Conservation (phyloP, 2,113 vertebrate genomes). For the Naja naja region DNA sequence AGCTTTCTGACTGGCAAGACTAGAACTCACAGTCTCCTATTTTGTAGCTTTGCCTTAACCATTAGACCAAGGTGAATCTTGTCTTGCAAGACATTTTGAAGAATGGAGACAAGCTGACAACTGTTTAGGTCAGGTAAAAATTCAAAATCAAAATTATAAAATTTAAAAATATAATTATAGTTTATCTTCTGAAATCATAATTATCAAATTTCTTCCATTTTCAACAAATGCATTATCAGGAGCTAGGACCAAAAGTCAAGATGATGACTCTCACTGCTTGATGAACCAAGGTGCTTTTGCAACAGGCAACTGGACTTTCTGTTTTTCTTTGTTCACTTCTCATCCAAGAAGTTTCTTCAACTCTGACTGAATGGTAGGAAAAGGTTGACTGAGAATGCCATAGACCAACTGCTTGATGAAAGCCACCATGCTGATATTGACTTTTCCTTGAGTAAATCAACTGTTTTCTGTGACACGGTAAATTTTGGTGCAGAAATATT, state of each 20-base stretch:
- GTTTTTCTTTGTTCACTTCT: too few relatives aligned
- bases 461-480: neutral
- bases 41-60: neutral
- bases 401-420: neutral
- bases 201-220: neutral
- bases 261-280: neutral
- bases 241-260: neutral
- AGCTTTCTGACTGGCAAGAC: neutral
- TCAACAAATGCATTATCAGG: neutral
- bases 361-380: too few relatives aligned
- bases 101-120: neutral
- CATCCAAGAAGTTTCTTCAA: too few relatives aligned
- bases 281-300: neutral
- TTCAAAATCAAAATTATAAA: neutral
- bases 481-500: neutral
- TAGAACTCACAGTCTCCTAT: neutral
- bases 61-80: neutral
- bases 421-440: neutral
- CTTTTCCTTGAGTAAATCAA: neutral
- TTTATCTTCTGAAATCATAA: neutral
- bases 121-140: neutral
- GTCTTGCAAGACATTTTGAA: constrained; percentile 9
- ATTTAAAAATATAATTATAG: neutral
- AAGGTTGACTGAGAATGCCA: too few relatives aligned
- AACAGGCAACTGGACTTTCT: too few relatives aligned